Percentiles rank a stretch among this genome's conserved stretches.
Evolutionary conservation across 2,113 vertebrate genomes (phyloP).

Genomic region (Lethenteron camtschaticum): DNA sequence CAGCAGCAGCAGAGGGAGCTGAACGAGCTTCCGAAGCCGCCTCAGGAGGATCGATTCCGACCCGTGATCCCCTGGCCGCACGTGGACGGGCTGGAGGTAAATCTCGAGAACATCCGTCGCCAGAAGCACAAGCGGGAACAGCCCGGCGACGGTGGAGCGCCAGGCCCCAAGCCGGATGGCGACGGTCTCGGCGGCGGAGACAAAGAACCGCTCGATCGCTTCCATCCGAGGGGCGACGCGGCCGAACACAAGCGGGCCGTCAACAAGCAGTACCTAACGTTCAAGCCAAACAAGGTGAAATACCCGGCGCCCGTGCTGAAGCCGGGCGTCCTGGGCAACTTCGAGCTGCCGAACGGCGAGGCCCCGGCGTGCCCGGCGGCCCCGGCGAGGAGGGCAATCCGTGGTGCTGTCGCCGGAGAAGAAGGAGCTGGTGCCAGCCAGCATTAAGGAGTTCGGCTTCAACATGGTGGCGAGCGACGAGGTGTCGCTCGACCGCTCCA

Average conservation of each 20-base stretch:
- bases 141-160: slow-evolving; percentile 27
- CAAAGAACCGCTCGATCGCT: too few species aligned
- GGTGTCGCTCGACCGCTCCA: slow-evolving; percentile 79
- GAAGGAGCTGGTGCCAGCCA: slow-evolving; percentile 58
- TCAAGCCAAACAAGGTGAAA: slow-evolving; percentile 50
- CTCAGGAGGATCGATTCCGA: slow-evolving; percentile 46
- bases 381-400: slow-evolving; percentile 72
- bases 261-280: slow-evolving; percentile 72
- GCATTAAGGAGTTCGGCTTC: slow-evolving; percentile 96
- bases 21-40: slow-evolving; percentile 29
- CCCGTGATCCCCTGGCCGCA: slow-evolving; percentile 89
- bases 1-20: slow-evolving; percentile 25
- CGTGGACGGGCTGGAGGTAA: slow-evolving; percentile 87
- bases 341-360: slow-evolving; percentile 67
- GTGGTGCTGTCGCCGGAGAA: slow-evolving; percentile 62
- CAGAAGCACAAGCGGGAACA: slow-evolving; percentile 48
- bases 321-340: slow-evolving; percentile 52
- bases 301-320: slow-evolving; percentile 50
- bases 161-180: too few species aligned
- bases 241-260: slow-evolving; percentile 19
- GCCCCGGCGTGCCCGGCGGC: slow-evolving; percentile 46
- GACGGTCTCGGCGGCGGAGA: too few species aligned
- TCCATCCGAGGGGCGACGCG: too few species aligned
- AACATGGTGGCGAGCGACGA: slow-evolving; percentile 98
- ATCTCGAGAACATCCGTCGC: slow-evolving; percentile 62